Base-by-base conservation (phyloP, 2,797 vertebrate species). In the Phoxinus dragarum region DNA sequence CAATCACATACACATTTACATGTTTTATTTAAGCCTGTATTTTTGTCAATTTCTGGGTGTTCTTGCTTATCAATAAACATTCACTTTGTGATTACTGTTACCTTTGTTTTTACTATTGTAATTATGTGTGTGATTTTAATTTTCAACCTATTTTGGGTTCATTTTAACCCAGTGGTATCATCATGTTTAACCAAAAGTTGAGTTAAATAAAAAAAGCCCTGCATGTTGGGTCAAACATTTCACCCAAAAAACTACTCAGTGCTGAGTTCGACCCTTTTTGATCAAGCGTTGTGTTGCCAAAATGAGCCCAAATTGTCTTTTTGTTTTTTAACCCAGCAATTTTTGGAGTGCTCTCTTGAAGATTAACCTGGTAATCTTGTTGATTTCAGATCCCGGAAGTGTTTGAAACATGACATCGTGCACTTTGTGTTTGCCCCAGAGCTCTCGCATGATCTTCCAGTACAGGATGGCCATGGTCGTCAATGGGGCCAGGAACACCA, bases 361-460 rank as follows among this genome's bases (percentile, higher is more conserved):
- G 75, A 77, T 81, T 84, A 31, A 91, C 91, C 91, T 90, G 59
- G 90, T 89, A 79, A 91, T 91, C 66, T 92, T 92, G 87, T 89
- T 91, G 82, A 92, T 91, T 84, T 92, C 91, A n/a, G 90, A 90
- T 27, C 89, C 84, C 1, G 90, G 89, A 3, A 92, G 90, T 0
- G 89, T 87, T 73, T 92, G 88, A 47, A 92, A 89, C 88, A 92
- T 88, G 73, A 89, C 80, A 44, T 92, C 84, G 3, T 91, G 90
- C 9, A 92, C 86, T 42, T 87, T 86, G 78, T 90, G 90, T 67
- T 89, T 91, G 34, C 89, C 89, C 91, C 91, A 92, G 31, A 92
- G 79, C 54, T 92, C 91, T 9, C 76, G 71, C 77, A 89, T 89
- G 52, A 92, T 89, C 78, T 86, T 91, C 54, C 90, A 89, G 72